Evolutionary conservation across 2,888 invertebrate genomes (phyloP).

Genomic region (Drosophila nigricruria): DNA sequence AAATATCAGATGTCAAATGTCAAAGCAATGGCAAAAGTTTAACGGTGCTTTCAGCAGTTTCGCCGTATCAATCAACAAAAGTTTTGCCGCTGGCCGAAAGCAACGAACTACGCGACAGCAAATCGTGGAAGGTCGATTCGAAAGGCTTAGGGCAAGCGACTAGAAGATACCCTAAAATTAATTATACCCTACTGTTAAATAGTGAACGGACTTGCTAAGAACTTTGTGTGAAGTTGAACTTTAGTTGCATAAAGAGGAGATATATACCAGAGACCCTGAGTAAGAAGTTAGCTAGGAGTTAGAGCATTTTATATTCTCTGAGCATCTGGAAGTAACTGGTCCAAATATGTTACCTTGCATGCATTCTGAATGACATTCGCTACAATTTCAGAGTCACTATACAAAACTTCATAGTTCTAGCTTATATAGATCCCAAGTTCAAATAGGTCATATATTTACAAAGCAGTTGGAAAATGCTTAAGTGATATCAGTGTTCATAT

Average conservation of each 20-base stretch:
- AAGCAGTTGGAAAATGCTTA: background rate
- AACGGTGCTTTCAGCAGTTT: slow-evolving; percentile 64
- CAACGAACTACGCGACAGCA: slow-evolving; percentile 32
- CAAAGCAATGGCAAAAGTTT: slow-evolving; percentile 72
- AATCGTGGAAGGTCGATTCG: slow-evolving; percentile 40
- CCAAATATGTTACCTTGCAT: too few species aligned
- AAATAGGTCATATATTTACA: background rate
- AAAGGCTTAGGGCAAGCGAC: background rate
- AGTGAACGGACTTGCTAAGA: background rate
- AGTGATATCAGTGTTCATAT: background rate
- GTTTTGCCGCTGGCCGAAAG: slow-evolving; percentile 26
- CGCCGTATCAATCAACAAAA: slow-evolving; percentile 45
- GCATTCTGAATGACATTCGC: background rate
- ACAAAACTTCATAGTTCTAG: background rate
- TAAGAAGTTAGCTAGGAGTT: background rate
- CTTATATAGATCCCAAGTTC: background rate
- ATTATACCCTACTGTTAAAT: background rate
- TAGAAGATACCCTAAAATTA: slow-evolving; percentile 19
- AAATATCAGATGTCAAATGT: slow-evolving; percentile 56
- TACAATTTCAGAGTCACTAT: background rate
- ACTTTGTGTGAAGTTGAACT: too few species aligned
- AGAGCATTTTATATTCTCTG: too few species aligned
- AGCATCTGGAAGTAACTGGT: too few species aligned
- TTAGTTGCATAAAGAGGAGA: background rate
- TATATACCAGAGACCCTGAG: background rate